Percentiles rank a stretch among this genome's conserved stretches.
These are phyloP conservation scores for Meteorus colon DNA, from an alignment of 2,888 invertebrate species.

Conservation along the genomic window DNA sequence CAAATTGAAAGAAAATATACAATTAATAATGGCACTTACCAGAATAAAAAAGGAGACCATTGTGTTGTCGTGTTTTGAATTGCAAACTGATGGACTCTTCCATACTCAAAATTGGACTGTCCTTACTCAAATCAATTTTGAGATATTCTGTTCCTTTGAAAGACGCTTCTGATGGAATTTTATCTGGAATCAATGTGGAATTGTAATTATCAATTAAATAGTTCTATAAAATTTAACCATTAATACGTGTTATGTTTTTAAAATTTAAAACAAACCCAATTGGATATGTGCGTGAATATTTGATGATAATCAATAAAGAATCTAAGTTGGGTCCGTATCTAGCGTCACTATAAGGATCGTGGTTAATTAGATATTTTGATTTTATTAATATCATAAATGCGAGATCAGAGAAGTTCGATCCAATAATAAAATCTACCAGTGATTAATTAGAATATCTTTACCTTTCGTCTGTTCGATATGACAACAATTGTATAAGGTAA, in stretches of 20 bases:
- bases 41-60: constrained; percentile 94
- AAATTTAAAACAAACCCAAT: not conserved
- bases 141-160: constrained; percentile 94
- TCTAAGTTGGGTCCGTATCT: not conserved
- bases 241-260: not conserved
- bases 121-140: constrained; percentile 91
- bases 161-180: constrained; percentile 94
- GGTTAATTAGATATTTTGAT: not conserved
- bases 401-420: not conserved
- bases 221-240: not conserved
- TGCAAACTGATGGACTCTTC: constrained; percentile 93
- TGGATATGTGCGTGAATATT: not conserved
- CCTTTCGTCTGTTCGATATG: not conserved
- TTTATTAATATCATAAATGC: not conserved
- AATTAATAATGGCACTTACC: constrained; percentile 75
- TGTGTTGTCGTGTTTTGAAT: constrained; percentile 93
- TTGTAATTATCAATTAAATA: not conserved
- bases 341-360: not conserved
- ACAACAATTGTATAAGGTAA: not conserved
- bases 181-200: constrained; percentile 79
- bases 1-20: not conserved
- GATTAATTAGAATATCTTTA: not conserved
- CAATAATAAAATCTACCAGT: not conserved
- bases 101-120: constrained; percentile 91
- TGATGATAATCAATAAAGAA: not conserved